These are phyloP conservation scores for Cydia fagiglandana DNA, from an alignment of 1,140 invertebrate species.

Conservation along the genomic window DNA sequence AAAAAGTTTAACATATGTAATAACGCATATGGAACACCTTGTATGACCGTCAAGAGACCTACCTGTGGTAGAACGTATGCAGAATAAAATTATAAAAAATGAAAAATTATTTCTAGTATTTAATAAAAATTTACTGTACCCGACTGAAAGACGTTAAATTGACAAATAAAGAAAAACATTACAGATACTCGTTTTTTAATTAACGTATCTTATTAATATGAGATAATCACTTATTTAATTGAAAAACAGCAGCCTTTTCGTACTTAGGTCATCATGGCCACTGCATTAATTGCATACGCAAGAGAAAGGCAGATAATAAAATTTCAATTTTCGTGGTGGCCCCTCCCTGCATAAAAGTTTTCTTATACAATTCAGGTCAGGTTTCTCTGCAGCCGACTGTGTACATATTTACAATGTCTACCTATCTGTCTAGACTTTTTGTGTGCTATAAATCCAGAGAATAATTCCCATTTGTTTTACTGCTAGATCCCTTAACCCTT, in stretches of 20 bases:
- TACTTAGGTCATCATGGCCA: no score
- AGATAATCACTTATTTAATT: no score
- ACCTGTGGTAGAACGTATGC: conserved; percentile 35
- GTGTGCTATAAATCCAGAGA: neutral
- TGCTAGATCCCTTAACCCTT: neutral
- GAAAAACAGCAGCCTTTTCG: no score
- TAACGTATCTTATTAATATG: neutral
- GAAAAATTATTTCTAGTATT: conserved; percentile 61
- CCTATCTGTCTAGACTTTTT: conserved; percentile 7
- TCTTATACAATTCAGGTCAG: no score
- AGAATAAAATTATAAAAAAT: conserved; percentile 61
- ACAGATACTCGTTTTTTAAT: conserved; percentile 7
- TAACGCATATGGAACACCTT: neutral
- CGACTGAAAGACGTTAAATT: conserved; percentile 61
- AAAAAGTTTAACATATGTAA: neutral
- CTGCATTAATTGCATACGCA: no score
- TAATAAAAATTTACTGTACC: conserved; percentile 69
- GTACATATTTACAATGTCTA: neutral
- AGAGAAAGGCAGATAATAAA: no score
- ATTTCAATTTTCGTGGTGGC: no score
- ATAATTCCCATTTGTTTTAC: neutral
- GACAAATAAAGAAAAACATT: conserved; percentile 69
- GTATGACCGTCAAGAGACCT: conserved; percentile 4
- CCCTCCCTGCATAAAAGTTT: no score
- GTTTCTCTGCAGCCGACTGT: neutral